phyloP scores from a whole-genome alignment of 2,888 invertebrate species.

The Drosophila kokeensis region DNA sequence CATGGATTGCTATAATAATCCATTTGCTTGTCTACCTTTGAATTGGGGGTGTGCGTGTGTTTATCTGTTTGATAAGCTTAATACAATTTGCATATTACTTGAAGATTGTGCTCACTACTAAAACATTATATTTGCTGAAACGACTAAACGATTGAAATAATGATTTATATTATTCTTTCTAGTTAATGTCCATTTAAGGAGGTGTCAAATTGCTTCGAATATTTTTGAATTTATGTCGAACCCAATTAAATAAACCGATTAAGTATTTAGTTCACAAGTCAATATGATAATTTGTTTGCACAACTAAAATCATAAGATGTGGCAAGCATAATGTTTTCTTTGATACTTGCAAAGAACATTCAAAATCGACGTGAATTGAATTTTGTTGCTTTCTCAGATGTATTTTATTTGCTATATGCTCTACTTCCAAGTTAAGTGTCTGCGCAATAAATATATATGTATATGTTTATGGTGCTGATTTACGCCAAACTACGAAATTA shows the following conservation, averaged over 20 bases:
- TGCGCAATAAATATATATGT: background rate
- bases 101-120: slow-evolving; percentile 5
- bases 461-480: slow-evolving; percentile 47
- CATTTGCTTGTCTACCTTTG: slow-evolving; percentile 42
- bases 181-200: background rate
- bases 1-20: slow-evolving; percentile 25
- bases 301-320: background rate
- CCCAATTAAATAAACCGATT: slow-evolving; percentile 1
- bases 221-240: slow-evolving; percentile 6
- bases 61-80: slow-evolving; percentile 32
- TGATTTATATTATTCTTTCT: slow-evolving; percentile 45
- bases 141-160: slow-evolving; percentile 20
- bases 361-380: slow-evolving; percentile 7
- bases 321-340: slow-evolving; percentile 1
- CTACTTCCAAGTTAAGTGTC: slow-evolving; percentile 11
- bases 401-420: slow-evolving; percentile 12
- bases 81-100: slow-evolving; percentile 61
- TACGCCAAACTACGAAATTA: slow-evolving; percentile 60
- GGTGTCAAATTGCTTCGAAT: slow-evolving; percentile 23
- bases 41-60: background rate
- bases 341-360: slow-evolving; percentile 10
- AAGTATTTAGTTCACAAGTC: background rate
- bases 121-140: slow-evolving; percentile 10
- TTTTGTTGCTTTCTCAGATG: background rate
- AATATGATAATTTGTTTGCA: background rate